Base-by-base conservation (phyloP, 2,888 invertebrate genomes). In the Lepidocyrtinus sp. region DNA sequence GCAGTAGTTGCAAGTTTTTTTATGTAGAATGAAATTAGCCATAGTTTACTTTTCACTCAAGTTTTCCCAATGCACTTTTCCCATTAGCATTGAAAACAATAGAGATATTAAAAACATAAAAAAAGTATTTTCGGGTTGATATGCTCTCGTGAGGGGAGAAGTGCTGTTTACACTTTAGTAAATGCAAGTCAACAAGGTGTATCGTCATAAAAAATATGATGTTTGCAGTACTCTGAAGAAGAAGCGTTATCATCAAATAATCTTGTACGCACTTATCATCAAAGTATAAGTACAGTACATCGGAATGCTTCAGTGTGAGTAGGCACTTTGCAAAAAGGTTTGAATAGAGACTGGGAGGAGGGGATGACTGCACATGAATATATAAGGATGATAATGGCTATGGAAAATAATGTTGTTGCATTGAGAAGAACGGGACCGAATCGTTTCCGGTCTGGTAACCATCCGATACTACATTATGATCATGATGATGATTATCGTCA, bases 391-490 rank as follows among this genome's bases (percentile, higher is more conserved):
- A 55, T 22, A 36, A 36, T 69, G 65, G 36, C 36, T 25, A 63
- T 22, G 7, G 63, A 63, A 63, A 19, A 63, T 63, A 17, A 36
- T 46, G 46, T 59, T 67, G 71, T 65, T 77, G 65, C 65, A 77
- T 77, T 55, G 46, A 77, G 70, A 59, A 61, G 70, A 77, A 77
- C 77, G 76, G 76, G 81, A 81, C 81, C 81, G 81, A 63, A 76
- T 81, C 76, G 73, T 81, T 81, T 81, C 81, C 81, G 81, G 81
- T 81, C 81, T 81, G 76, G 70, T 81, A 77, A 77, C 36, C 71
- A 76, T 24, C 70, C 36, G 36, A 36, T 36, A 5, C 36, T 36
- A 36, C 36, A 36, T 36, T 5, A 25, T 55, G 63, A 76, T 76
- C 15, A 22, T 15, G 36, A 64, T 21, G 5, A 64, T 25, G 9